Evolutionary conservation across 2,797 vertebrate species (phyloP).

Genomic region (Nothura maculosa): DNA sequence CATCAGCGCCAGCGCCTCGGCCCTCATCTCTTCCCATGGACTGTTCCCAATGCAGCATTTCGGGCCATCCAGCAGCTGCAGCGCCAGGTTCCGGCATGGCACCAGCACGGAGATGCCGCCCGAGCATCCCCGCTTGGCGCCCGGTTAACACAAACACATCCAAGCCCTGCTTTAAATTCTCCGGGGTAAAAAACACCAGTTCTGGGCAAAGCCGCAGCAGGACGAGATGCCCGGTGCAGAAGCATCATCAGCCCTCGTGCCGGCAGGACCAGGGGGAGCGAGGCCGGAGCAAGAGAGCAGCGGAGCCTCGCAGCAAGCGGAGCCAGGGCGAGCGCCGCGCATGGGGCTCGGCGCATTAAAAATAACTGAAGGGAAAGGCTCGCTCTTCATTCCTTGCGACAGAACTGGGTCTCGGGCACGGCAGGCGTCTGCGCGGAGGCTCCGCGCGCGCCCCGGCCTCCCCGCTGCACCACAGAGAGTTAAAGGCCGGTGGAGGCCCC

Average conservation of each 20-base stretch:
- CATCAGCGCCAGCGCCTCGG: constrained; percentile 60
- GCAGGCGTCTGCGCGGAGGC: not conserved
- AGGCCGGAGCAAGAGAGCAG: not conserved
- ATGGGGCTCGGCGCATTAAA: constrained; percentile 50
- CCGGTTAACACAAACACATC: not conserved
- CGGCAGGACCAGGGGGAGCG: fast-evolving
- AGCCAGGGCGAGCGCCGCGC: not conserved
- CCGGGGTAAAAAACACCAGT: not conserved
- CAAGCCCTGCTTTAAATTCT: no score
- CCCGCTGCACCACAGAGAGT: constrained; percentile 48
- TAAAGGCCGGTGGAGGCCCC: constrained; percentile 44
- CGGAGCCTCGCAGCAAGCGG: not conserved
- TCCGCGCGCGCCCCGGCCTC: not conserved
- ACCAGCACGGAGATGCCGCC: not conserved
- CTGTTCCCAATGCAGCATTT: constrained; percentile 68
- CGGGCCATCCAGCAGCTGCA: constrained; percentile 74
- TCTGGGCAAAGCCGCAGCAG: not conserved
- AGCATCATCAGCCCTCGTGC: fast-evolving
- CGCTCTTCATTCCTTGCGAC: constrained; percentile 48
- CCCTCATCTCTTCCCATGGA: constrained; percentile 72
- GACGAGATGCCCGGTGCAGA: not conserved
- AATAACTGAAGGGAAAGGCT: constrained; percentile 61
- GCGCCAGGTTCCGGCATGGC: constrained; percentile 64
- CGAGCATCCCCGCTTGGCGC: no score
- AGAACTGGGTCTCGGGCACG: constrained; percentile 54